These are phyloP conservation scores for Ypsolopha scabrella DNA, from an alignment of 2,888 invertebrate genomes.

Conservation along the genomic window DNA sequence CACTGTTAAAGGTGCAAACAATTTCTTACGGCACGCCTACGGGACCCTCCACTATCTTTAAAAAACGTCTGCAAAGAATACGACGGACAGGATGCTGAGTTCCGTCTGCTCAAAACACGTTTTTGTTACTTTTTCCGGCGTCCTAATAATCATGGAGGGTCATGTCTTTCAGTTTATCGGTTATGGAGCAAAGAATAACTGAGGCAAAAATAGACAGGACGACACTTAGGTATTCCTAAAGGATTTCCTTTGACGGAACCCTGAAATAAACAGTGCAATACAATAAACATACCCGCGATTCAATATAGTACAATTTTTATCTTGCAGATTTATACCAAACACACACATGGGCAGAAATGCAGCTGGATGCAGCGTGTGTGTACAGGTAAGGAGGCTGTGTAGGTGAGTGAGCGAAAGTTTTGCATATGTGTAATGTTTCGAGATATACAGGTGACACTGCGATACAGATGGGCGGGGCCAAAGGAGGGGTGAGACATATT, in stretches of 20 bases:
- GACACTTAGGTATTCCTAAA: no score
- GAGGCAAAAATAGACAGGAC: no score
- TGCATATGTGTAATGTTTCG: conserved; percentile 71
- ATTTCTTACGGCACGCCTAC: conserved; percentile 64
- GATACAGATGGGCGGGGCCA: conserved; percentile 63
- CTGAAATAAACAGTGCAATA: conserved; percentile 6
- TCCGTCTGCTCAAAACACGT: no score
- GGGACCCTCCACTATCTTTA: conserved; percentile 45
- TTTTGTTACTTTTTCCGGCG: no score
- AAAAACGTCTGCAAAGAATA: conserved; percentile 15
- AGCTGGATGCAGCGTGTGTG: conserved; percentile 14
- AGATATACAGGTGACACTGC: conserved; percentile 69
- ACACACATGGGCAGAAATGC: conserved; percentile 11
- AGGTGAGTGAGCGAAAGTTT: conserved; percentile 60
- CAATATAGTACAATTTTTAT: conserved; percentile 66
- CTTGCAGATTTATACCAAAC: conserved; percentile 55
- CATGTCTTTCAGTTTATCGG: no score
- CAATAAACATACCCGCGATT: conserved; percentile 32
- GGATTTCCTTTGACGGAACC: no score
- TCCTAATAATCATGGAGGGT: no score
- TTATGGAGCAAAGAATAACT: no score
- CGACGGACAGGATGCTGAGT: no score
- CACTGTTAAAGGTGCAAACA: conserved; percentile 64
- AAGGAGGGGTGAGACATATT: conserved; percentile 62
- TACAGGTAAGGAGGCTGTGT: conserved; percentile 23